Evolutionary conservation across 2,888 invertebrate genomes (phyloP).

Genomic region (Leucozona laternaria): DNA sequence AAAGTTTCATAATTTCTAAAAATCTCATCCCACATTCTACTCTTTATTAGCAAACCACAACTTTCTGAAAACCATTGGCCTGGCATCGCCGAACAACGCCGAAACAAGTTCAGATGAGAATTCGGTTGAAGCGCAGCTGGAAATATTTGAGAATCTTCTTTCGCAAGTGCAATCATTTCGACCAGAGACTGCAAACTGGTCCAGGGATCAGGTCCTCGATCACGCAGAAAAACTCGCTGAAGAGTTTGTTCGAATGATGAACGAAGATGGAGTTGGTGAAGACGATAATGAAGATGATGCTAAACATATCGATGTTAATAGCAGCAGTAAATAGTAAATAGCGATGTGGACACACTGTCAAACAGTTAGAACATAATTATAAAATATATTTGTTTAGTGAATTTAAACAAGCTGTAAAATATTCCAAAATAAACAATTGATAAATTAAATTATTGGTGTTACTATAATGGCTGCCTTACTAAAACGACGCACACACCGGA

Average conservation of each 20-base stretch:
- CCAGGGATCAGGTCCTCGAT: slow-evolving; percentile 77
- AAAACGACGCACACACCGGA: too few species aligned
- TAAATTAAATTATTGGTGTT: too few species aligned
- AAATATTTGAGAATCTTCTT: slow-evolving; percentile 77
- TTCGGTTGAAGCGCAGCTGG: slow-evolving; percentile 76
- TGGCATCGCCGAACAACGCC: slow-evolving; percentile 42
- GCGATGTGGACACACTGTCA: slow-evolving; percentile 11
- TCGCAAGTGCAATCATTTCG: slow-evolving; percentile 77
- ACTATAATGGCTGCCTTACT: too few species aligned
- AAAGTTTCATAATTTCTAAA: not conserved
- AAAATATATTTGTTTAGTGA: slow-evolving; percentile 40
- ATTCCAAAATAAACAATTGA: slow-evolving; percentile 40
- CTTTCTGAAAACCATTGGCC: slow-evolving; percentile 63
- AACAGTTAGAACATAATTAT: slow-evolving; percentile 23
- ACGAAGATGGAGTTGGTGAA: slow-evolving; percentile 65
- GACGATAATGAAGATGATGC: slow-evolving; percentile 16
- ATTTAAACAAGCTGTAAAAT: slow-evolving; percentile 24
- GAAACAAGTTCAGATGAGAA: slow-evolving; percentile 66
- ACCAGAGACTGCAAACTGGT: slow-evolving; percentile 76
- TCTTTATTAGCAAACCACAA: slow-evolving; percentile 51
- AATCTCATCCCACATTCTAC: not conserved
- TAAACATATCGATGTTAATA: not conserved
- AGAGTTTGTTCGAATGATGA: slow-evolving; percentile 76
- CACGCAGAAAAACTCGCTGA: slow-evolving; percentile 78
- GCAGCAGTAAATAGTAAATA: slow-evolving; percentile 34